Conservation (phyloP, 2,888 invertebrate genomes). For the Hipparchia semele region DNA sequence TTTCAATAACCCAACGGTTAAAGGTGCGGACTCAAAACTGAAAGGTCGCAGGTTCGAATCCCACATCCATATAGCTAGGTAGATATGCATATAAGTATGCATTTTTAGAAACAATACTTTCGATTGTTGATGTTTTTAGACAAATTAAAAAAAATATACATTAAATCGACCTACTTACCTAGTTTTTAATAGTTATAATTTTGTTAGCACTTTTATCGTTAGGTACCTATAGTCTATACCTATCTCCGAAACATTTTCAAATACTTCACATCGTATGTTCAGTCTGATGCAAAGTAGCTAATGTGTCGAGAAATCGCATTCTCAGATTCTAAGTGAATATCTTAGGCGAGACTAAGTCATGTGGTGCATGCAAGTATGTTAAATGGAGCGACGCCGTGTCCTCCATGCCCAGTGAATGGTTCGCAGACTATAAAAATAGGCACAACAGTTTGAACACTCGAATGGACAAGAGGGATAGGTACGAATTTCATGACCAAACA, state of each 20-base stretch:
- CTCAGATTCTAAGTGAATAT: slow-evolving; percentile 40
- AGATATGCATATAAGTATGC: too few species aligned
- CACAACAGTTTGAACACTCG: slow-evolving; percentile 43
- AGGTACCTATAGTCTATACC: too few species aligned
- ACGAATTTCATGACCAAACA: slow-evolving; percentile 16
- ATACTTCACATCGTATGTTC: slow-evolving; percentile 12
- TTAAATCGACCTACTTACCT: background rate
- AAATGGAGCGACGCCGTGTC: slow-evolving; percentile 69
- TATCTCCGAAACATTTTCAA: background rate
- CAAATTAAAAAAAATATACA: too few species aligned
- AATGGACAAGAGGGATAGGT: slow-evolving; percentile 38
- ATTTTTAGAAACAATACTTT: too few species aligned
- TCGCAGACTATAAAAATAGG: slow-evolving; percentile 58
- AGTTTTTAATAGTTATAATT: background rate
- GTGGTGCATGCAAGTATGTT: slow-evolving; percentile 66
- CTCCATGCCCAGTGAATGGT: slow-evolving; percentile 71
- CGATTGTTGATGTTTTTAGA: too few species aligned
- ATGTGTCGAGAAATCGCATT: slow-evolving; percentile 36
- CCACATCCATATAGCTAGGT: too few species aligned
- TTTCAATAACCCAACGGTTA: too few species aligned
- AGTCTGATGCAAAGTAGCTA: slow-evolving; percentile 29
- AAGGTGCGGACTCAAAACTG: too few species aligned
- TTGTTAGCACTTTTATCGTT: background rate
- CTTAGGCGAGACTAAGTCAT: slow-evolving; percentile 52
- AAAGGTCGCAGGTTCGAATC: too few species aligned